Evolutionary conservation across 2,113 vertebrate genomes (phyloP).

Genomic region (Vireo altiloquus): DNA sequence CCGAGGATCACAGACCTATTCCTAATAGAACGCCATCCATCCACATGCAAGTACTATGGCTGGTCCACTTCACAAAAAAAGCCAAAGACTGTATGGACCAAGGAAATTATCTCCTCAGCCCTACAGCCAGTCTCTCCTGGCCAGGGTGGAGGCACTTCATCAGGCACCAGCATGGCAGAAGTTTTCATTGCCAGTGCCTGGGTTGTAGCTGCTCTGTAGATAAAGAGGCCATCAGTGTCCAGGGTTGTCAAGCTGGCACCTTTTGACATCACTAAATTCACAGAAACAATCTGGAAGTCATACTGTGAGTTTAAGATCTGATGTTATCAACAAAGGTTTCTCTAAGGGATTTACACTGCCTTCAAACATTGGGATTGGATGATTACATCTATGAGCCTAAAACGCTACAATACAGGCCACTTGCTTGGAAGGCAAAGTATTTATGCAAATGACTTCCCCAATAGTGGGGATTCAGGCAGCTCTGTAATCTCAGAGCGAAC

Average conservation of each 20-base stretch:
- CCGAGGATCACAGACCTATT: background rate
- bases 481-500: background rate
- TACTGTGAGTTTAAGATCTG: background rate
- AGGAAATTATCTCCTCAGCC: background rate
- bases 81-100: background rate
- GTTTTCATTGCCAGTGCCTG: background rate
- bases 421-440: background rate
- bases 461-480: background rate
- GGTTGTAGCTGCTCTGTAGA: background rate
- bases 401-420: background rate
- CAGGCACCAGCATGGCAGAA: background rate
- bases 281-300: background rate
- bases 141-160: background rate
- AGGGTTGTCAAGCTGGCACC: background rate
- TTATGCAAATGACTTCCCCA: background rate
- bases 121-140: background rate
- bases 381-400: background rate
- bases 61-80: background rate
- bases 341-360: background rate
- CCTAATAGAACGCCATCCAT: background rate
- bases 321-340: background rate
- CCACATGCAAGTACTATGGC: background rate
- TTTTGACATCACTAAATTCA: slow-evolving; percentile 1
- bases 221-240: background rate
- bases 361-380: background rate